A percentile compares a stretch with the other conserved stretches of the same genome.
Evolutionary conservation across 2,888 invertebrate genomes (phyloP).

Genomic region (Drosophila robusta): DNA sequence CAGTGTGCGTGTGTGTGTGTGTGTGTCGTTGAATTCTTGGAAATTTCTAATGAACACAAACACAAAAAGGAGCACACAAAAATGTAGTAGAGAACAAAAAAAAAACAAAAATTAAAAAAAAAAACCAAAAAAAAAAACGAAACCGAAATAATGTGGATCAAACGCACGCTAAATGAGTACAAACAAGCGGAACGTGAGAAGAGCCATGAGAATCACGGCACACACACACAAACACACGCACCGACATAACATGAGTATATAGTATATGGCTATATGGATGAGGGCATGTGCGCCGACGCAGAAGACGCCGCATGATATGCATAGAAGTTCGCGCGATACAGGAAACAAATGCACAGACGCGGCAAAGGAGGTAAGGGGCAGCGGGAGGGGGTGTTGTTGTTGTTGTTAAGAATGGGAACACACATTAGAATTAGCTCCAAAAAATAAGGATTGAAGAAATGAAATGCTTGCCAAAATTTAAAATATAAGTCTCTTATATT

Average conservation of each 20-base stretch:
- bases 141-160: constrained; percentile 67
- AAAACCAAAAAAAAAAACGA: constrained; percentile 48
- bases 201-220: constrained; percentile 64
- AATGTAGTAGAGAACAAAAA: constrained; percentile 64
- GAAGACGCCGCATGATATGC: constrained; percentile 29
- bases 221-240: constrained; percentile 28
- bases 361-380: neutral
- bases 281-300: constrained; percentile 46
- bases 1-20: constrained; percentile 36
- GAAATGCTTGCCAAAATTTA: too few species aligned
- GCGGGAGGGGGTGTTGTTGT: neutral
- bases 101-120: constrained; percentile 8
- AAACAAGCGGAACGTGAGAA: constrained; percentile 69
- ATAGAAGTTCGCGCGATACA: constrained; percentile 24
- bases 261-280: constrained; percentile 5
- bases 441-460: too few species aligned
- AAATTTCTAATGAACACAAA: constrained; percentile 79
- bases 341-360: constrained; percentile 21
- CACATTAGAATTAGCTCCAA: too few species aligned
- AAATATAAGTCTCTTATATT: too few species aligned
- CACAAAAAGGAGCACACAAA: constrained; percentile 76
- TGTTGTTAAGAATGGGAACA: too few species aligned
- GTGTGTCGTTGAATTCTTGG: constrained; percentile 70
- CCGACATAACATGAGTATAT: constrained; percentile 4
- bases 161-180: constrained; percentile 68